Evolutionary conservation across 2,888 invertebrate species (phyloP), one percentile per base, ranked within the genome.

Genomic region (Zaprionus lineosus): DNA sequence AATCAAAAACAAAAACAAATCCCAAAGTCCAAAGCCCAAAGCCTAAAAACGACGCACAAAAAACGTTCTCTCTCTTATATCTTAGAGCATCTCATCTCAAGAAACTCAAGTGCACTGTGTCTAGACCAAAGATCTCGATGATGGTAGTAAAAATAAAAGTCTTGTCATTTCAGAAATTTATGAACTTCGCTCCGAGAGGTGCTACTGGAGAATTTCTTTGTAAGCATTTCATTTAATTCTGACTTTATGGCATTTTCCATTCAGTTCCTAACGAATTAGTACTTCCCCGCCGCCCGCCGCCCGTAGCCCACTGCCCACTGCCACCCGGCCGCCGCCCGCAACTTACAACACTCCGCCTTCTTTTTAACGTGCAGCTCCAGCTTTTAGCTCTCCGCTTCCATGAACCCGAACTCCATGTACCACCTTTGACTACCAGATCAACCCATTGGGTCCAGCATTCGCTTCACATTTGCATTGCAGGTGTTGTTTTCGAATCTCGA

Each of bases 61-160:
- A 37, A 50, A 31, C 48, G 56, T 64, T 37, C 64, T 75, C 70
- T 64, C 61, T 71, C 67, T 73, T 70, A 70, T 75, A 75, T 75
- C 75, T 75, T 73, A 75, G 75, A 67, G 67, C 73, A 75, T 75
- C 74, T 75, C 73, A 75, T 75, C 74, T 75, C 65, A 68, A 71
- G 64, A 63, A 61, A 70, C 70, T 72, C 53, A 68, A 68, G 52
- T 63, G 36, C 47, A 61, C 28, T 46, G 19, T 39, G 48, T 50
- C 66, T 60, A 64, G 65, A 64, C 65, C 21, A 21, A 21, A 21
- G 7, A 21, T 5, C 21, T 7, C 3, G 4, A 21, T 5, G 7
- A 21, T 7, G 7, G 21, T 5, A 21, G 21, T 5, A 3, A n/a
- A 37, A 57, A 55, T 37, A 58, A 70, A 57, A 70, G 65, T 61